Conservation (phyloP, 64 coral and sea anemone genomes). For the Platygyra sinensis region DNA sequence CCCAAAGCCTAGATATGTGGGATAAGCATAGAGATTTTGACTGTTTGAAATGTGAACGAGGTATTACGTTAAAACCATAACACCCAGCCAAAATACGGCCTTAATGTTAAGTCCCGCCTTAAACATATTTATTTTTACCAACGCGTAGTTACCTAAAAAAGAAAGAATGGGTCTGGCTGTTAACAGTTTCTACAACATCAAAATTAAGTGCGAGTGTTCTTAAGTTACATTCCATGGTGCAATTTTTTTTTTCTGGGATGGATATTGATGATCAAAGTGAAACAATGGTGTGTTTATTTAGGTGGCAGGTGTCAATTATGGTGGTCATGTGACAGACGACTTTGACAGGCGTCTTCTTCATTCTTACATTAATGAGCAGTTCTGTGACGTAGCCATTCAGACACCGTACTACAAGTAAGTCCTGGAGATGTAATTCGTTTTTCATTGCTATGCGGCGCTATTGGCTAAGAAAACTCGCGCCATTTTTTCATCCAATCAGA, state of each 20-base stretch:
- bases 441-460: too few relatives aligned
- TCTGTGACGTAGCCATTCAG: slow-evolving; percentile 77
- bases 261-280: neutral
- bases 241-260: neutral
- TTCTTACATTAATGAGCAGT: slow-evolving; percentile 96
- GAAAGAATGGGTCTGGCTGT: neutral
- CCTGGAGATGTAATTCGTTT: too few relatives aligned
- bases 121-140: too few relatives aligned
- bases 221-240: too few relatives aligned
- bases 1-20: too few relatives aligned
- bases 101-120: too few relatives aligned
- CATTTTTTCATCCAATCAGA: too few relatives aligned
- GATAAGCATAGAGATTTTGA: too few relatives aligned
- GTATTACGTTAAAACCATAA: too few relatives aligned
- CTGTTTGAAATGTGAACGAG: too few relatives aligned
- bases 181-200: neutral
- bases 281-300: slow-evolving; percentile 15
- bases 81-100: too few relatives aligned
- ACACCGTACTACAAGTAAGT: slow-evolving; percentile 93
- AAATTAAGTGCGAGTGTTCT: neutral
- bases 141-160: neutral
- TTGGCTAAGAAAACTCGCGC: too few relatives aligned
- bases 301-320: slow-evolving; percentile 99
- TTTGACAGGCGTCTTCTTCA: slow-evolving; percentile 93
- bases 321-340: slow-evolving; percentile 99